These are phyloP conservation scores for Trachelus tabidus DNA, from an alignment of 2,888 invertebrate genomes.

Conservation along the genomic window DNA sequence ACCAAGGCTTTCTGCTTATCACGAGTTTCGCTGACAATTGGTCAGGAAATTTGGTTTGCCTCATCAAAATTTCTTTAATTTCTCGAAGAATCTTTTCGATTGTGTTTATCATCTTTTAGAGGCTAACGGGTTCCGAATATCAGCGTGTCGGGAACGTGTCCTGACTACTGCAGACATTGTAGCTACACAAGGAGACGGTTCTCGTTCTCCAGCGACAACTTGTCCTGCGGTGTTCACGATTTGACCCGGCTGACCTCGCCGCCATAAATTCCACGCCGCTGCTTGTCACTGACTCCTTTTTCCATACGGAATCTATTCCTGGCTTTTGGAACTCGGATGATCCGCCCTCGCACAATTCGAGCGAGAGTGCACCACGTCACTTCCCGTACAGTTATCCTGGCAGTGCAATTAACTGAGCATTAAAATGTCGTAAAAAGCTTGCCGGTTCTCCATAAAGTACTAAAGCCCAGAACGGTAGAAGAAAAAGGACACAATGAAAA, in stretches of 20 bases:
- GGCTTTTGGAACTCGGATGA: slow-evolving; percentile 1
- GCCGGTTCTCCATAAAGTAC: not conserved
- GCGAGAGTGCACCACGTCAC: not conserved
- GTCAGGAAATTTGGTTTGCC: not conserved
- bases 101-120: not conserved
- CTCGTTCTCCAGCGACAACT: slow-evolving; percentile 33
- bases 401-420: not conserved
- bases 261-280: slow-evolving; percentile 57
- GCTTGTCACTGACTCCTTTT: slow-evolving; percentile 57
- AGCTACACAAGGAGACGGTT: not conserved
- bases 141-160: not conserved
- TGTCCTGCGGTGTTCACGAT: slow-evolving; percentile 58
- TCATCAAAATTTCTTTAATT: not conserved
- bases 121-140: not conserved
- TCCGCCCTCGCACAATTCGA: not conserved
- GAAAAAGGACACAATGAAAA: not conserved
- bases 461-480: not conserved
- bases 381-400: not conserved
- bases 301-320: slow-evolving; percentile 42
- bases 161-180: not conserved
- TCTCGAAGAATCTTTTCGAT: not conserved
- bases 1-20: not conserved
- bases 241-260: slow-evolving; percentile 55
- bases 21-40: not conserved
- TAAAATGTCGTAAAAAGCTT: not conserved